Evolutionary conservation across 2,797 vertebrate genomes (phyloP).

Genomic region (Mionectes olivaceus): DNA sequence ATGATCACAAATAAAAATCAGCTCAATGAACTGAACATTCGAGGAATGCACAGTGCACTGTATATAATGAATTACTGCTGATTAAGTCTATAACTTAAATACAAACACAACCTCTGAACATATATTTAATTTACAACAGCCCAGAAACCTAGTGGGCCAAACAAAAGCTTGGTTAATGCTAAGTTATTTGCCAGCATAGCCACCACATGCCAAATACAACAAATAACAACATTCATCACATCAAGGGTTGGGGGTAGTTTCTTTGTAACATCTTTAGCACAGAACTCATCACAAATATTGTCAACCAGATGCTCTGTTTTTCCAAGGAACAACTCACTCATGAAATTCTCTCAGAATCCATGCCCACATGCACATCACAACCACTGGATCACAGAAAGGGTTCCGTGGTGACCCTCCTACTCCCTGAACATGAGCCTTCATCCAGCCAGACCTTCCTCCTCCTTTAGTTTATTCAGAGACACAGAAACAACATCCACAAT

Average conservation of each 20-base stretch:
- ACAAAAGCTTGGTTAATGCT: slow-evolving; percentile 20
- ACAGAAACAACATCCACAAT: neutral
- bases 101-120: neutral
- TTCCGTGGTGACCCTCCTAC: neutral
- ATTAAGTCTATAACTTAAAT: neutral
- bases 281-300: neutral
- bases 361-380: neutral
- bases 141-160: neutral
- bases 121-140: neutral
- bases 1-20: slow-evolving; percentile 30
- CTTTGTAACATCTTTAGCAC: slow-evolving; percentile 20
- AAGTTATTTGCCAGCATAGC: slow-evolving; percentile 10
- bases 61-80: neutral
- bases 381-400: accelerated
- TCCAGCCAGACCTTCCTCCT: neutral
- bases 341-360: neutral
- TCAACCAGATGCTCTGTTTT: slow-evolving; percentile 25
- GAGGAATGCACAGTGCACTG: neutral
- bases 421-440: neutral
- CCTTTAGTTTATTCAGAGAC: neutral
- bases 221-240: neutral
- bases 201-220: slow-evolving; percentile 4
- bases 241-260: neutral
- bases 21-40: neutral
- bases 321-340: neutral